Conservation (phyloP, 2,888 invertebrate species). For the Minunthozetes semirufus region DNA sequence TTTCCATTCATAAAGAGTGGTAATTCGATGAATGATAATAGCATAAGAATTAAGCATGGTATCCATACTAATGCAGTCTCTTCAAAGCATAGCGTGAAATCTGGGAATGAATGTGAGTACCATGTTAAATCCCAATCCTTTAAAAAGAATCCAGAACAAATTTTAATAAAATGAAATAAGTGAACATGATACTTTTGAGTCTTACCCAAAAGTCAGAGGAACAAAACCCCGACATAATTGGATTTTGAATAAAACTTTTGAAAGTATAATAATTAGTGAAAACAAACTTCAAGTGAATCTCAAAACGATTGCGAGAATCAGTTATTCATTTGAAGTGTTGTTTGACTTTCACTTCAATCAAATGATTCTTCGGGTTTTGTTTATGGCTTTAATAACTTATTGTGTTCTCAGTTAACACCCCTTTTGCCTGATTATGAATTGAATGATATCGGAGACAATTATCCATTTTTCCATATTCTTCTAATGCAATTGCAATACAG, state of each 20-base stretch:
- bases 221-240: not conserved
- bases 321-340: too few species aligned
- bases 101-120: slow-evolving; percentile 29
- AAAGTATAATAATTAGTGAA: not conserved
- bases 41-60: slow-evolving; percentile 4
- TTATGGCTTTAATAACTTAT: too few species aligned
- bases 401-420: too few species aligned
- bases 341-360: too few species aligned
- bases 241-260: not conserved
- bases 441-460: too few species aligned
- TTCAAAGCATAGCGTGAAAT: slow-evolving; percentile 36
- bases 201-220: not conserved
- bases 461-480: too few species aligned
- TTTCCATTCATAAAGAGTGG: not conserved
- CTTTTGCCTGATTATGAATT: too few species aligned
- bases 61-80: slow-evolving; percentile 29
- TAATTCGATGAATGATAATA: not conserved
- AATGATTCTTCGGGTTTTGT: too few species aligned
- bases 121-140: slow-evolving; percentile 24
- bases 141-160: not conserved
- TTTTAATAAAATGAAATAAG: not conserved
- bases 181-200: not conserved
- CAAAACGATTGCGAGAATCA: not conserved
- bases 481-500: too few species aligned
- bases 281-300: not conserved